Base-by-base conservation (phyloP, 2,888 invertebrate genomes). In the Vandiemenella viatica region DNA sequence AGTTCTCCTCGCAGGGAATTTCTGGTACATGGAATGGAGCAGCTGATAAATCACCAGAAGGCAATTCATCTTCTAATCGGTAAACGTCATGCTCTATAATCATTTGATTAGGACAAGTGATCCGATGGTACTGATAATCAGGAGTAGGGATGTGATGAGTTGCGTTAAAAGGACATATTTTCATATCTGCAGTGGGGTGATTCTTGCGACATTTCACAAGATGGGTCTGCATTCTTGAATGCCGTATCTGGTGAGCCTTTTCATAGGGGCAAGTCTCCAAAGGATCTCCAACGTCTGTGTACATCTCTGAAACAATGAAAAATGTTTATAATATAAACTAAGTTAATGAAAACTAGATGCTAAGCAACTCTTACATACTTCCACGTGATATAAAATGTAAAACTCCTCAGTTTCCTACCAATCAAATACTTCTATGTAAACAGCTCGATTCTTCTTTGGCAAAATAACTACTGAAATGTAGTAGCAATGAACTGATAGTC, bases 181-280 rank as follows among this genome's bases (percentile, higher is more conserved):
- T 15, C 32, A n/a, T 41, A 51, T 56, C n/a, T 54, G 50, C n/a
- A 58, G 55, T n/a, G 2, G 46, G 46, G 45, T 53, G 54, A 48
- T 59, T 57, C 42, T 56, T 58, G 6, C 50, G 6, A 43, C 61
- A 62, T 53, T 46, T 54, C 1, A 56, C 54, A 4, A 61, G 47
- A 52, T 62, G 62, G 46, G 46, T 54, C 47, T 52, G 58, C 58
- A 62, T 56, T 8, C 54, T 44, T 5, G 55, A 55, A 26, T 51
- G 51, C 0, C 50, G 17, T 38, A 61, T 56, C 1, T 58, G 51
- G 51, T 62, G 62, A 1, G 50, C 42, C 8, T 41, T 18, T 37
- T 62, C 60, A 17, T 59, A 55, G 1, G 61, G 61, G 47, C 62
- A 62, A 1, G 58, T 58, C 13, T 57, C 50, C 1, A 55, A 48